Percentiles rank a stretch among this genome's conserved stretches.
These are phyloP conservation scores for Chaetodon auriga DNA, from an alignment of 2,113 vertebrate species.

Conservation along the genomic window DNA sequence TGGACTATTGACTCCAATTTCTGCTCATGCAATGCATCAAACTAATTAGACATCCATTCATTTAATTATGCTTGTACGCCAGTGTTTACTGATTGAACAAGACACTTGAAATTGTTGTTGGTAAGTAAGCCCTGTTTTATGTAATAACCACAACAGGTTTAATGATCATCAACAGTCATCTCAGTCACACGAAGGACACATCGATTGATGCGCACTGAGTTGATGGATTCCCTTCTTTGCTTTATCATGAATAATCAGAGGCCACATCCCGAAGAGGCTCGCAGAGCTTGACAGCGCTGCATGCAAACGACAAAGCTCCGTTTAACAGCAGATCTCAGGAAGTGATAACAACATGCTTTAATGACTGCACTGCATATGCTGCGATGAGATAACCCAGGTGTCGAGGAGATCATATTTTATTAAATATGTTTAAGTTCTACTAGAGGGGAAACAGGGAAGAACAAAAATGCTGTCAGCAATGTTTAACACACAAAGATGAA, in stretches of 20 bases:
- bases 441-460: neutral
- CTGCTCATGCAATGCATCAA: neutral
- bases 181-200: neutral
- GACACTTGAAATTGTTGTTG: neutral
- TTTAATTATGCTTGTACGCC: conserved; percentile 14
- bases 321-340: neutral
- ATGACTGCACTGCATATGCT: neutral
- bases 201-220: conserved; percentile 17
- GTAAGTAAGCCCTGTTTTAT: conserved; percentile 7
- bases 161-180: conserved; percentile 1
- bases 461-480: neutral
- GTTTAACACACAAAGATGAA: conserved; percentile 9
- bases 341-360: conserved; percentile 1
- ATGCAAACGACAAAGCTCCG: neutral
- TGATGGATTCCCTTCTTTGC: neutral
- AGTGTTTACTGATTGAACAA: conserved; percentile 8
- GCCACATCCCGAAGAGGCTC: neutral
- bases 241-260: conserved; percentile 18
- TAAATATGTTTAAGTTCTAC: conserved; percentile 6
- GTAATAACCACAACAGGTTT: neutral
- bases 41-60: conserved; percentile 1
- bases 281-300: neutral
- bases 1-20: neutral
- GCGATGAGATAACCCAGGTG: neutral
- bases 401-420: conserved; percentile 12